Evolutionary conservation across 2,797 vertebrate species (phyloP), one percentile per base, ranked within the genome.

Genomic region (Pipistrellus pygmaeus): DNA sequence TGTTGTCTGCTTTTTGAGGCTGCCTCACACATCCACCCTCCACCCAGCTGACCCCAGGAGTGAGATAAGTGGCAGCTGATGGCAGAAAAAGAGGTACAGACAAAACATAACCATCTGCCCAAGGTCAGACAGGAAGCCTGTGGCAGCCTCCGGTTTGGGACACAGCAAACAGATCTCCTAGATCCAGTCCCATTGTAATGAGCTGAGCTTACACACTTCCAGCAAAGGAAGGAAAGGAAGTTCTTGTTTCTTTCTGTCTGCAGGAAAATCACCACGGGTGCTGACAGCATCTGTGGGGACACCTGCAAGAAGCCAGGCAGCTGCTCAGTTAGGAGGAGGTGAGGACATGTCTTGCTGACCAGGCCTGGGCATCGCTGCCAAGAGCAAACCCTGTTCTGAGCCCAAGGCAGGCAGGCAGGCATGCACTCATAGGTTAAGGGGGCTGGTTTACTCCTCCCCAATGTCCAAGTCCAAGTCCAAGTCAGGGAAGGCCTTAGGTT

Each of bases 51-150:
- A 21, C 64, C n/a, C 64, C 38, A 84, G 41, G 38, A 64, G 38
- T 83, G 92, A 92, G 82, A 78, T 92, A 48, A 92, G 62, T 0
- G 17, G 48, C 68, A 88, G 81, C 25, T 6, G 21, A 55, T 30
- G 51, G 41, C 41, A 38, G 87, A 73, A 87, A 92, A 96, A 92
- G 71, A 91, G 51, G 48, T 18, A 14, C 25, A 96, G 93, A 92
- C 62, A 73, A 80, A 94, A 77, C 84, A 55, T 44, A 80, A 77
- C 53, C 76, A 32, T 81, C 30, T 69, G 41, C 72, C 35, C 80
- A 51, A 57, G 66, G 87, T 84, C 57, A 91, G 86, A 75, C 75
- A 91, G 90, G 73, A 96, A 93, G 93, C 69, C 69, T 14, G 64
- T 0, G 0, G 69, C 55, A 64, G 66, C 80, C 85, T 20, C 0